Evolutionary conservation across 2,888 invertebrate genomes (phyloP), one percentile per base, ranked within the genome.

Genomic region (Nesidiocoris tenuis): DNA sequence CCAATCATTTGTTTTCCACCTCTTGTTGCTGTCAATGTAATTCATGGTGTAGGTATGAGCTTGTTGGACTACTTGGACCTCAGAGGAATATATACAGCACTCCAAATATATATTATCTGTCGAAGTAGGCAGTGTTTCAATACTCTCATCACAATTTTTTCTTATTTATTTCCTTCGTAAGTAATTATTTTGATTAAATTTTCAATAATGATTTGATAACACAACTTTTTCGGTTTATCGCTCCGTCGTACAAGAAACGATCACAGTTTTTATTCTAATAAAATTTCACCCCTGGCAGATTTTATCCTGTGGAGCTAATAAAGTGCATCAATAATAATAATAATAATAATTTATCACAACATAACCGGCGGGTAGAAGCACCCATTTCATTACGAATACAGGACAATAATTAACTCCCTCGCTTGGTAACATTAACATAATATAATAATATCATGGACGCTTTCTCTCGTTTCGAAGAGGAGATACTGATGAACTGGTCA

Each of bases 41-140:
- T 71, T 23, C 57, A 61, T 74, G n/a, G n/a, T n/a, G 61, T 76
- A 24, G 76, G n/a, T 61, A 67, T 78, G 65, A 77, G 76, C 78
- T 66, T 39, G 39, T 39, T 76, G 74, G 78, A 77, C 78, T 76
- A 77, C 77, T 78, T 78, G 78, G 78, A 78, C 78, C 78, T 76
- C 78, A 77, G 64, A 76, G 72, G 63, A 77, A 77, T 78, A 76
- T 78, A 55, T 78, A 77, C 78, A 78, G 68, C 78, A 68, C 76
- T 78, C 78, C 78, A 76, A 76, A 77, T 77, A 75, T 77, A 75
- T 76, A 75, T 77, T 78, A 77, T 77, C 78, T 78, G 77, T 78
- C 77, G 61, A 77, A 78, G 78, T 74, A 76, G 78, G 78, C 78
- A 78, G 78, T 78, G 78, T 77, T 77, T 55, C 74, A 78, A 78